phyloP scores from a whole-genome alignment of 2,888 invertebrate species.

The Cyaniris semiargus region DNA sequence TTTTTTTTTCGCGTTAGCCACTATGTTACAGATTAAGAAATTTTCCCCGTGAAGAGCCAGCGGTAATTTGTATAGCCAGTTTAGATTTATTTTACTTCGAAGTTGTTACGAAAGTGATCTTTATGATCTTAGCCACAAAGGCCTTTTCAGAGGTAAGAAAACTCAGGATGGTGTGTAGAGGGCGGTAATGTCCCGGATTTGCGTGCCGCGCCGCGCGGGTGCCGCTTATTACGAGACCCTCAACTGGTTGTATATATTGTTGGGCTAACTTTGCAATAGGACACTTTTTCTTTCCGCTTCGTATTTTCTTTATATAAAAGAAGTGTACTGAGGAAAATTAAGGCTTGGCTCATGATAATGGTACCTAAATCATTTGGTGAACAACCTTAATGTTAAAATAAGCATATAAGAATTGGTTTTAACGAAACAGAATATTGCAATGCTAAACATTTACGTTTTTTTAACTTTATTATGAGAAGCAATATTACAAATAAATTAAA shows the following conservation, averaged over 20 bases:
- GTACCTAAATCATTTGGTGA: neutral
- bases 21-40: neutral
- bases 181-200: slow-evolving; percentile 28
- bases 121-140: neutral
- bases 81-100: neutral
- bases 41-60: slow-evolving; percentile 1
- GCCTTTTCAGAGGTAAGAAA: neutral
- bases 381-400: neutral
- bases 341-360: neutral
- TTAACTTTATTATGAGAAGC: no score
- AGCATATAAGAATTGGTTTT: no score
- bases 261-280: slow-evolving; percentile 21
- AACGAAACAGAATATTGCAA: no score
- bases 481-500: no score
- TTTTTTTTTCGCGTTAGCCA: neutral
- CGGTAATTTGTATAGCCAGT: slow-evolving; percentile 4
- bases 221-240: slow-evolving; percentile 22
- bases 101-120: neutral
- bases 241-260: slow-evolving; percentile 21
- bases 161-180: neutral
- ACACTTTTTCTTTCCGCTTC: slow-evolving; percentile 20
- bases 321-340: neutral
- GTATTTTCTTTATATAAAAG: slow-evolving; percentile 2
- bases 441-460: no score
- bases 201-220: slow-evolving; percentile 24